Conservation (phyloP, 2,113 vertebrate genomes). For the Semnornis frantzii region DNA sequence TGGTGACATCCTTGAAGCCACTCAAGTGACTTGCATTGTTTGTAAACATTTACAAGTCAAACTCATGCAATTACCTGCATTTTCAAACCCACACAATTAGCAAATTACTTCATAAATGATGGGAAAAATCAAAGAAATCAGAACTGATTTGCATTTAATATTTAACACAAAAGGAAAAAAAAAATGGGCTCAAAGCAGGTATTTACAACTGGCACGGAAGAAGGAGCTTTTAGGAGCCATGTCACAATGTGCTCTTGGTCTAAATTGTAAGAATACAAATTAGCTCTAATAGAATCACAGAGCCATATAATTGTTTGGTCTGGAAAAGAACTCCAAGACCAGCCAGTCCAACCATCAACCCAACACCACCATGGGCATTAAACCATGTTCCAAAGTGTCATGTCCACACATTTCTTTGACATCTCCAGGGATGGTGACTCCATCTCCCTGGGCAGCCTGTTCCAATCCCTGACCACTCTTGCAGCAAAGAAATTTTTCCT, state of each 20-base stretch:
- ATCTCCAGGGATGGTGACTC: too few relatives aligned
- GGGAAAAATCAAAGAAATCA: neutral
- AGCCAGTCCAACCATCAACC: too few relatives aligned
- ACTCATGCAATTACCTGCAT: neutral
- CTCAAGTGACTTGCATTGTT: neutral
- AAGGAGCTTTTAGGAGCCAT: neutral
- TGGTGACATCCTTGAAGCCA: neutral
- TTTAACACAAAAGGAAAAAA: constrained; percentile 32
- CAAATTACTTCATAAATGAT: neutral
- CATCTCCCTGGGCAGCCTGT: too few relatives aligned
- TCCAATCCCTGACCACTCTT: too few relatives aligned
- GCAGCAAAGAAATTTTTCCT: too few relatives aligned
- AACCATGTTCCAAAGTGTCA: too few relatives aligned
- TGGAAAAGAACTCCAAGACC: too few relatives aligned
- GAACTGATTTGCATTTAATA: neutral
- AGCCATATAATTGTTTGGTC: too few relatives aligned
- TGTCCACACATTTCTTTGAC: too few relatives aligned
- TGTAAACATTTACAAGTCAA: constrained; percentile 11
- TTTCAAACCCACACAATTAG: neutral
- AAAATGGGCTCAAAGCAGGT: neutral
- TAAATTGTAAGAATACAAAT: neutral
- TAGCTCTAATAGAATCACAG: neutral
- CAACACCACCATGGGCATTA: too few relatives aligned
- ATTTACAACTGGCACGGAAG: constrained; percentile 24
- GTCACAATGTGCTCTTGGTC: neutral